phyloP scores from a whole-genome alignment of 2,888 invertebrate genomes.

The Tenthredo livida region DNA sequence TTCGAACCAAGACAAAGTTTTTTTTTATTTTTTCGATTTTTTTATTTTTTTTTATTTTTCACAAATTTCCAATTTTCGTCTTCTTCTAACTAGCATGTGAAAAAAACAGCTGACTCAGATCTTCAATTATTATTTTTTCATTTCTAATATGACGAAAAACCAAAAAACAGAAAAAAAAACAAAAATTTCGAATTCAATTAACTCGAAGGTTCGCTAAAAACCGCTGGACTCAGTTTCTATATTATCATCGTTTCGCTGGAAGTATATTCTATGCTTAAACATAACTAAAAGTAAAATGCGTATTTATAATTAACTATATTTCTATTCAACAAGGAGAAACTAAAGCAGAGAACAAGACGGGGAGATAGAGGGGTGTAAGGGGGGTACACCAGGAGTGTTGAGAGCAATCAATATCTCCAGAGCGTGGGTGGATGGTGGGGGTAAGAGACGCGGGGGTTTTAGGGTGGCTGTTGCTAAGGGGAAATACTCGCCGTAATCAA shows the following conservation, averaged over 20 bases:
- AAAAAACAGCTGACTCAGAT: background rate
- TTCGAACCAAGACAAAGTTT: background rate
- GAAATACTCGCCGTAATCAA: slow-evolving; percentile 32
- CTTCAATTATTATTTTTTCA: background rate
- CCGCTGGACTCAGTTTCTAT: background rate
- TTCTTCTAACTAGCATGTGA: background rate
- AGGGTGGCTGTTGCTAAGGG: slow-evolving; percentile 51
- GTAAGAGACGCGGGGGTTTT: slow-evolving; percentile 17
- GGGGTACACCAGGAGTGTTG: slow-evolving; percentile 31
- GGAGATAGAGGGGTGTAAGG: background rate
- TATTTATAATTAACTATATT: background rate
- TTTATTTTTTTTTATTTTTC: background rate
- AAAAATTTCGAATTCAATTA: background rate
- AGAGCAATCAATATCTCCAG: slow-evolving; percentile 49
- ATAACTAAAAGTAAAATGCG: background rate
- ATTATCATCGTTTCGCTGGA: background rate
- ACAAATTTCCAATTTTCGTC: background rate
- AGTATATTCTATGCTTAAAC: background rate
- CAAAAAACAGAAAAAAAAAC: background rate
- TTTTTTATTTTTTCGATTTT: background rate
- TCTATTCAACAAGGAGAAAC: background rate
- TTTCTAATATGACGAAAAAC: background rate
- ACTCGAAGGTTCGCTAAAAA: background rate
- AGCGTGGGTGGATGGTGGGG: slow-evolving; percentile 43
- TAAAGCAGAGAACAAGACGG: background rate